Percentiles rank a stretch among this genome's conserved stretches.
Evolutionary conservation across 2,888 invertebrate species (phyloP).

Genomic region (Megastigmus dorsalis): DNA sequence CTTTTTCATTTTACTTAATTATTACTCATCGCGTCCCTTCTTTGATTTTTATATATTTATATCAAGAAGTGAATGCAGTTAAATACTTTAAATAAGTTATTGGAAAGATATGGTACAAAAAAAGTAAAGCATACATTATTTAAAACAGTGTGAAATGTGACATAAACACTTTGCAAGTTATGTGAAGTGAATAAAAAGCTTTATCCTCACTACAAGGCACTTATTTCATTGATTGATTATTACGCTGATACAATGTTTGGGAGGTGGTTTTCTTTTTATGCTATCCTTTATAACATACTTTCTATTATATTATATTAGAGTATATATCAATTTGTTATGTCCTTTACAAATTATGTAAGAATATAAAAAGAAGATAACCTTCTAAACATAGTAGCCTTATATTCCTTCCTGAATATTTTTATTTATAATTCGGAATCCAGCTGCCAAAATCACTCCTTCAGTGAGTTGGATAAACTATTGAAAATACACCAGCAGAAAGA

Average conservation of each 20-base stretch:
- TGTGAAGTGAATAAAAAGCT: conserved; percentile 73
- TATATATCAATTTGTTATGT: no score
- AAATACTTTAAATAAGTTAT: conserved; percentile 16
- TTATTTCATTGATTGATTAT: conserved; percentile 72
- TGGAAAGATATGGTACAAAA: conserved; percentile 21
- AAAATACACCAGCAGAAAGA: conserved; percentile 30
- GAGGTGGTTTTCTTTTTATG: conserved; percentile 71
- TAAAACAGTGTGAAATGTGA: conserved; percentile 65
- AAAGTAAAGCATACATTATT: conserved; percentile 42
- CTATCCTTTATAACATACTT: background rate
- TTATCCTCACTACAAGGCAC: conserved; percentile 70
- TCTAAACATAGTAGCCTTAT: conserved; percentile 73
- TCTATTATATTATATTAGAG: no score
- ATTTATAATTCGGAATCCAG: conserved; percentile 27
- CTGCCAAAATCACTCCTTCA: conserved; percentile 61
- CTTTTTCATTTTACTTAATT: conserved; percentile 53
- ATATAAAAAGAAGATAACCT: conserved; percentile 69
- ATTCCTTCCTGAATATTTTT: conserved; percentile 69
- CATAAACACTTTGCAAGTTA: conserved; percentile 69
- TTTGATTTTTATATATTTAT: conserved; percentile 23
- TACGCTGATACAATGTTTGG: conserved; percentile 70
- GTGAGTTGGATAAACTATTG: conserved; percentile 53
- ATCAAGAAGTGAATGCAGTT: conserved; percentile 29
- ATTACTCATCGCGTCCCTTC: conserved; percentile 12
- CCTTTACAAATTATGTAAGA: conserved; percentile 31